These are phyloP conservation scores for Microcebus ravelobensis DNA, from an alignment of 2,113 vertebrate genomes.

Conservation along the genomic window DNA sequence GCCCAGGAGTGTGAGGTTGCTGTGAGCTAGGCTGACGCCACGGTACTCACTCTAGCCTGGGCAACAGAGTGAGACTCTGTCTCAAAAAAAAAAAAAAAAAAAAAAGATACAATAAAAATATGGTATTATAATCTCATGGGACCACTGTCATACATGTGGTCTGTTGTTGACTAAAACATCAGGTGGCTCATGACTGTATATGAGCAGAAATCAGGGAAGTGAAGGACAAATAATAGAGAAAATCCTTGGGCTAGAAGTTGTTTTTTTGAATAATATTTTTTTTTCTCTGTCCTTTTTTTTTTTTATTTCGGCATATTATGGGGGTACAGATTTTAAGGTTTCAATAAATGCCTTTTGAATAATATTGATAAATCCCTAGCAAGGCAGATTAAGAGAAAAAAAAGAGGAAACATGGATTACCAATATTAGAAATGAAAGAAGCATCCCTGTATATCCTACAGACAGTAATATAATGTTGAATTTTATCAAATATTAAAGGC, in stretches of 20 bases:
- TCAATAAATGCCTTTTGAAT: background rate
- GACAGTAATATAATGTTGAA: background rate
- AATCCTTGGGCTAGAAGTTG: background rate
- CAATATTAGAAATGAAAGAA: background rate
- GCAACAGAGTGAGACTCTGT: no score
- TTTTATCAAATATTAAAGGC: background rate
- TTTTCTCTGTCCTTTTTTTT: no score
- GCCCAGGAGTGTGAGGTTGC: no score
- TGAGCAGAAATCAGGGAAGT: background rate
- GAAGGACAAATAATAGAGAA: background rate
- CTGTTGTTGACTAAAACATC: background rate
- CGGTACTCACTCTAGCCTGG: no score
- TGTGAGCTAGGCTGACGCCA: no score
- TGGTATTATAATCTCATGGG: background rate
- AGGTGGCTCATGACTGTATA: background rate
- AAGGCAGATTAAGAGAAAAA: background rate
- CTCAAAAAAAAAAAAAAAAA: no score
- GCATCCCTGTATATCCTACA: background rate
- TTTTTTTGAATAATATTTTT: background rate
- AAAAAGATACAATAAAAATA: background rate
- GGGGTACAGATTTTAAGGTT: no score
- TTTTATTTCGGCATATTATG: no score
- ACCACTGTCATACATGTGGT: background rate
- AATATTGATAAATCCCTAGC: background rate
- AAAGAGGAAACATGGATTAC: background rate